These are phyloP conservation scores for Drosophila rubida DNA, from an alignment of 2,888 invertebrate genomes.

Conservation along the genomic window DNA sequence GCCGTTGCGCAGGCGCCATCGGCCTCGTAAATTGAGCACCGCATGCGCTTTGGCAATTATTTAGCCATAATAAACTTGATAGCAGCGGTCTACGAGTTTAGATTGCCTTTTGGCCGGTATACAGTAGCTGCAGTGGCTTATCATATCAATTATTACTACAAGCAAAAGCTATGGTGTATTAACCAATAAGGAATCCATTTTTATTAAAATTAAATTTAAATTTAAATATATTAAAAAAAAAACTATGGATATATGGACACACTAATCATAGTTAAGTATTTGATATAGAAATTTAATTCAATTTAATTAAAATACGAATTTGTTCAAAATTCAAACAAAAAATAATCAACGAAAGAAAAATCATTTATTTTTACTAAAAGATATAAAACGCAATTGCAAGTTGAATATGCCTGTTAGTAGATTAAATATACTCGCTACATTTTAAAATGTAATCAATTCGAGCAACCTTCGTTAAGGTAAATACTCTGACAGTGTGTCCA, in stretches of 20 bases:
- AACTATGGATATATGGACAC: background rate
- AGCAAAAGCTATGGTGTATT: background rate
- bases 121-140: slow-evolving; percentile 54
- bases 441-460: background rate
- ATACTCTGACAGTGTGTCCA: background rate
- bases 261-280: background rate
- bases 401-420: too few relatives aligned
- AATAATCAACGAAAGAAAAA: too few relatives aligned
- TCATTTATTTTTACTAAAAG: too few relatives aligned
- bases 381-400: too few relatives aligned
- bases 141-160: slow-evolving; percentile 26
- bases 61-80: slow-evolving; percentile 60
- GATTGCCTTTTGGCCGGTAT: slow-evolving; percentile 26
- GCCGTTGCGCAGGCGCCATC: slow-evolving; percentile 36
- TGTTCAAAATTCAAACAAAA: background rate
- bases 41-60: slow-evolving; percentile 70
- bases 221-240: background rate
- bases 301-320: too few relatives aligned
- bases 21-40: slow-evolving; percentile 61
- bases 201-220: background rate
- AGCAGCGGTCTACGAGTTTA: slow-evolving; percentile 36
- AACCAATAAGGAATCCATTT: background rate
- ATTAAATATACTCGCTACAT: too few relatives aligned
- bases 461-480: background rate
- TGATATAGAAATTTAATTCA: background rate